Evolutionary conservation across 2,797 vertebrate genomes (phyloP).

Genomic region (Gallirallus australis): DNA sequence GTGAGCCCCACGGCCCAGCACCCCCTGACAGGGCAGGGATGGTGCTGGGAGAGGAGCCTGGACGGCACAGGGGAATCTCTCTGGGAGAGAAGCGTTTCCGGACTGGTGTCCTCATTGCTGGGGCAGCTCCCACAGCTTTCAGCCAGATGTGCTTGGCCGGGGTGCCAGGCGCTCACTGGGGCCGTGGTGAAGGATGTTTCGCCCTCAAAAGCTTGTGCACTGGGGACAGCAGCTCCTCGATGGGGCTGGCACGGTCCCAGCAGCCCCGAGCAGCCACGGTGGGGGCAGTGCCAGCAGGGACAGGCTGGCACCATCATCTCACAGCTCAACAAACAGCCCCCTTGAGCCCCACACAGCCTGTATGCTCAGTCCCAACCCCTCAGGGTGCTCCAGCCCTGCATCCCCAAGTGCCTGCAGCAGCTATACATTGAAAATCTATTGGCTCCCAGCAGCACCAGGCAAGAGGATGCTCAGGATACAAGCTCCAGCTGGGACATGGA

Average conservation of each 20-base stretch:
- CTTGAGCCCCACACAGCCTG: fast-evolving
- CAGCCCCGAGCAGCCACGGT: background rate
- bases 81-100: background rate
- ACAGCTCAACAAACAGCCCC: background rate
- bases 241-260: fast-evolving
- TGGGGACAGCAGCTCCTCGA: fast-evolving
- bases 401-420: background rate
- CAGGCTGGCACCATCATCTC: fast-evolving
- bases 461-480: fast-evolving
- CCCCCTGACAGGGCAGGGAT: background rate
- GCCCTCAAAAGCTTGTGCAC: fast-evolving
- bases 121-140: conserved; percentile 67
- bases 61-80: background rate
- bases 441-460: background rate
- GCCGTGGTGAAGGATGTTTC: background rate
- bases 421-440: fast-evolving
- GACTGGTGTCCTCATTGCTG: conserved; percentile 43
- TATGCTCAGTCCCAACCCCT: background rate
- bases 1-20: background rate
- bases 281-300: fast-evolving
- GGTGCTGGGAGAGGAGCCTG: background rate
- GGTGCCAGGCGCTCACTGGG: background rate
- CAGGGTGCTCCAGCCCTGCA: fast-evolving
- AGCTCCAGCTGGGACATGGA: fast-evolving
- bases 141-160: conserved; percentile 47